Evolutionary conservation across 2,888 invertebrate species (phyloP).

Genomic region (Melieria omissa): DNA sequence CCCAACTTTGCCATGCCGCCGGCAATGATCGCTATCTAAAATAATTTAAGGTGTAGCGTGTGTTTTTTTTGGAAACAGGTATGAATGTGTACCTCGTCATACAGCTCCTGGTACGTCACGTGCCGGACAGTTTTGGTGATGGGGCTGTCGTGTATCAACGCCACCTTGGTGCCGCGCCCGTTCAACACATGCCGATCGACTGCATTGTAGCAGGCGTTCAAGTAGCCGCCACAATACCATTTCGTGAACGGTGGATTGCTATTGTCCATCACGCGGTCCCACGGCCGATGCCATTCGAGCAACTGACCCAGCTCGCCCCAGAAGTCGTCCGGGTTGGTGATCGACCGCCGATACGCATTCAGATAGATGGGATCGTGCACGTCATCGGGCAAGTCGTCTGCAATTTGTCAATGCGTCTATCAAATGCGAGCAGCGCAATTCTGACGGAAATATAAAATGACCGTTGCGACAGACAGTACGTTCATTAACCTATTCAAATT

Average conservation of each 20-base stretch:
- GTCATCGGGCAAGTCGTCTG: slow-evolving; percentile 53
- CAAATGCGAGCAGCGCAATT: too few species aligned
- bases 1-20: slow-evolving; percentile 83
- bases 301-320: slow-evolving; percentile 83
- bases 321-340: slow-evolving; percentile 84
- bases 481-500: slow-evolving; percentile 14
- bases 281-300: slow-evolving; percentile 85
- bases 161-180: slow-evolving; percentile 82
- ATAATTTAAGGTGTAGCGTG: too few species aligned
- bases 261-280: slow-evolving; percentile 86
- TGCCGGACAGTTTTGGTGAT: slow-evolving; percentile 80
- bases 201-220: slow-evolving; percentile 94
- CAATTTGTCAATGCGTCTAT: background rate
- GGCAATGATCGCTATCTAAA: slow-evolving; percentile 72
- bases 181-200: slow-evolving; percentile 87
- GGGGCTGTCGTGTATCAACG: slow-evolving; percentile 92
- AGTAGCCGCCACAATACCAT: slow-evolving; percentile 88
- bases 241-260: slow-evolving; percentile 86
- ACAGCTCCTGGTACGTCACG: slow-evolving; percentile 84
- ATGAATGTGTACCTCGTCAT: slow-evolving; percentile 74
- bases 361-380: slow-evolving; percentile 70
- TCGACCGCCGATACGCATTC: slow-evolving; percentile 74
- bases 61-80: too few species aligned
- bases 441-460: background rate
- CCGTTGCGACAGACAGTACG: background rate